Evolutionary conservation across 2,888 invertebrate genomes (phyloP).

Genomic region (Acanthacorydalis orientalis): DNA sequence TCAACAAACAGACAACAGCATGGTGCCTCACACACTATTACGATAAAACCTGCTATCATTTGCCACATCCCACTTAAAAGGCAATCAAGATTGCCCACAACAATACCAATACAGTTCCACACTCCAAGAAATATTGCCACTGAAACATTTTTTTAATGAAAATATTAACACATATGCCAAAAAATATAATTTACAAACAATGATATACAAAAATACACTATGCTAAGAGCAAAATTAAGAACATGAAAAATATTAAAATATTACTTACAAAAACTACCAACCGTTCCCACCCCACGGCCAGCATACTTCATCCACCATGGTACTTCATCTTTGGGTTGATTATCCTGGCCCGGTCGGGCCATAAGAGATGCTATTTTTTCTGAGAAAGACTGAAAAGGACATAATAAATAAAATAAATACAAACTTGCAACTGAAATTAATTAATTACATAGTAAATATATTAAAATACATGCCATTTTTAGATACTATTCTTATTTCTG

Average conservation of each 20-base stretch:
- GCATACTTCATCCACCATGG: slow-evolving; percentile 85
- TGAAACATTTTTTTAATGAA: slow-evolving; percentile 26
- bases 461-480: background rate
- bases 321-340: slow-evolving; percentile 60
- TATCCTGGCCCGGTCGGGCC: slow-evolving; percentile 67
- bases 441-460: background rate
- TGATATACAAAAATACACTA: slow-evolving; percentile 2
- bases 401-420: no score
- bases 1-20: slow-evolving; percentile 95
- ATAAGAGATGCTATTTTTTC: slow-evolving; percentile 66
- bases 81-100: slow-evolving; percentile 42
- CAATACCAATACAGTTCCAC: slow-evolving; percentile 52
- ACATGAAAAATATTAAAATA: no score
- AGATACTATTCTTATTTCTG: background rate
- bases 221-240: background rate
- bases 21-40: slow-evolving; percentile 85
- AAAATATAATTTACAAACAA: slow-evolving; percentile 4
- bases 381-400: slow-evolving; percentile 45
- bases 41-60: slow-evolving; percentile 76
- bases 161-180: slow-evolving; percentile 1
- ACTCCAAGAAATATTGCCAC: slow-evolving; percentile 74
- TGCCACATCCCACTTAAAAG: slow-evolving; percentile 69
- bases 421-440: background rate
- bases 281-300: slow-evolving; percentile 65
- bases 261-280: slow-evolving; percentile 67